phyloP scores from a whole-genome alignment of 2,888 invertebrate species.

The Rutpela maculata region DNA sequence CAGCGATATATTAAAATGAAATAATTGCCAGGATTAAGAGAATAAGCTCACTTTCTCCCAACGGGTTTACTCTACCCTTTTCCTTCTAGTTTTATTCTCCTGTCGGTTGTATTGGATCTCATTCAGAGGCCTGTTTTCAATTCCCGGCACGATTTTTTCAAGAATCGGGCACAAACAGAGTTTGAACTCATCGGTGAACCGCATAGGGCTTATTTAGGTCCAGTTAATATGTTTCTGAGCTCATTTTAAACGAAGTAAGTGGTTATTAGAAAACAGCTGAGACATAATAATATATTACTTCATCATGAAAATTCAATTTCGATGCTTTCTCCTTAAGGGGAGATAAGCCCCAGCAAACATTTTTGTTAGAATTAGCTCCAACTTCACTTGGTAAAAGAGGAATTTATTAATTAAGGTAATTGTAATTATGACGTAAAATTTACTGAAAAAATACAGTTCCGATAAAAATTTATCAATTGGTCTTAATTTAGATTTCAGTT shows the following conservation, averaged over 20 bases:
- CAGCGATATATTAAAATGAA: conserved; percentile 4
- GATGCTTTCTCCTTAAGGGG: too few relatives aligned
- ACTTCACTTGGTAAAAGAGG: too few relatives aligned
- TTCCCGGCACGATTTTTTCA: conserved; percentile 17
- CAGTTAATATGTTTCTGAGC: not conserved
- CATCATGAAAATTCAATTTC: too few relatives aligned
- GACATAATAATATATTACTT: too few relatives aligned
- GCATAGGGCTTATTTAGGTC: conserved; percentile 1
- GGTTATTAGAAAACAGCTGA: not conserved
- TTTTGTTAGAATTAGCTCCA: too few relatives aligned
- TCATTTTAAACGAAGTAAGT: not conserved
- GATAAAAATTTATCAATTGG: too few relatives aligned
- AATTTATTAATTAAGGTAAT: too few relatives aligned
- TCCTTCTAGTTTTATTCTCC: not conserved
- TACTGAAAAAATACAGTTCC: too few relatives aligned
- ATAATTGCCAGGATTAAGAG: conserved; percentile 17
- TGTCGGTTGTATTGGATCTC: not conserved
- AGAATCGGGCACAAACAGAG: conserved; percentile 16
- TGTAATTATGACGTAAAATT: too few relatives aligned
- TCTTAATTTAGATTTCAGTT: too few relatives aligned
- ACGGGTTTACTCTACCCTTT: not conserved
- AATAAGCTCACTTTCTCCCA: conserved; percentile 14
- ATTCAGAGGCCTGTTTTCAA: conserved; percentile 5
- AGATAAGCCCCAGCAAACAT: too few relatives aligned
- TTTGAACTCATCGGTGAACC: conserved; percentile 10